These are phyloP conservation scores for Mobula birostris DNA, from an alignment of 2,113 vertebrate genomes.

Conservation along the genomic window DNA sequence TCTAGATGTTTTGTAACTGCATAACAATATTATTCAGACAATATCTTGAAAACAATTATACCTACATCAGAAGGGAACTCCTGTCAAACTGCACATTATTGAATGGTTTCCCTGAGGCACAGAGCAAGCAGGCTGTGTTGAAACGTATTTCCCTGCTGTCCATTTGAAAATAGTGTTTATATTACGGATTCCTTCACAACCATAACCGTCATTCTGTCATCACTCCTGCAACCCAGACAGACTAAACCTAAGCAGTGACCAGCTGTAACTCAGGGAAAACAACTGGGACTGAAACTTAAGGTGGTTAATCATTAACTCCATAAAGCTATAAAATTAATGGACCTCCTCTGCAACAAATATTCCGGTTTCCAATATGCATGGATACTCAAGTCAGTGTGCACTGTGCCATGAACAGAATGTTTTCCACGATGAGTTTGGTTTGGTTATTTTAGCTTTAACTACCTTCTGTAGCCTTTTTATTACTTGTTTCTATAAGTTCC, in stretches of 20 bases:
- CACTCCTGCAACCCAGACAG: neutral
- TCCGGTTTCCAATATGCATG: neutral
- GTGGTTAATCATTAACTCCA: neutral
- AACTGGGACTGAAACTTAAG: neutral
- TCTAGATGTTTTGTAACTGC: neutral
- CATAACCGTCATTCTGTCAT: too few relatives aligned
- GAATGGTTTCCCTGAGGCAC: too few relatives aligned
- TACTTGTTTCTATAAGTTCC: constrained; percentile 58
- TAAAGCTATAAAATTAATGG: neutral
- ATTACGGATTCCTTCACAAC: too few relatives aligned
- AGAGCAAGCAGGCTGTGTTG: too few relatives aligned
- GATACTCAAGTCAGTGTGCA: neutral
- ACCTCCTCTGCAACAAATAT: neutral
- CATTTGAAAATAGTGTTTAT: too few relatives aligned
- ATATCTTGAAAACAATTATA: too few relatives aligned
- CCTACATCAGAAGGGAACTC: too few relatives aligned
- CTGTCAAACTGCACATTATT: too few relatives aligned
- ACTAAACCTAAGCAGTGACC: neutral
- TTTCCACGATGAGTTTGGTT: neutral
- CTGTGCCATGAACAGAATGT: too few relatives aligned
- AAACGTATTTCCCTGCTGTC: too few relatives aligned
- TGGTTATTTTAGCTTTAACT: constrained; percentile 10
- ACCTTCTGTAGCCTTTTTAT: neutral
- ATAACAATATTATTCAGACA: neutral
- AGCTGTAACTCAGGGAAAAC: neutral